A percentile compares a stretch with the other conserved stretches of the same genome.
These are phyloP conservation scores for Andricus curvator DNA, from an alignment of 2,888 invertebrate genomes.

Conservation along the genomic window DNA sequence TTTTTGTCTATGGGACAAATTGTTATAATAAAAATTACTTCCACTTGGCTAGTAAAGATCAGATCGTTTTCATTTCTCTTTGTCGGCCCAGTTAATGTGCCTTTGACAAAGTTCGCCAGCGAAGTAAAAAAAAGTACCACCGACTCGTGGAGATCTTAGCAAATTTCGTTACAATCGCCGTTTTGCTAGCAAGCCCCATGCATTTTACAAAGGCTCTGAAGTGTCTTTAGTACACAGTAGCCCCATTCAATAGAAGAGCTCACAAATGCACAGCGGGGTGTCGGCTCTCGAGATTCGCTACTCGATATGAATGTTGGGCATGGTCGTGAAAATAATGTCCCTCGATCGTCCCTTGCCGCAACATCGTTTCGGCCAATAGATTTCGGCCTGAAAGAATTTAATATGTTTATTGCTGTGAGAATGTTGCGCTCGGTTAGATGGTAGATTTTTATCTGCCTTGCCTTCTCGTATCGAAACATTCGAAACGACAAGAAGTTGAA, in stretches of 20 bases:
- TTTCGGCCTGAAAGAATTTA: constrained; percentile 61
- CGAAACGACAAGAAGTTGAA: constrained; percentile 27
- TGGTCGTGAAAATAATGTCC: constrained; percentile 65
- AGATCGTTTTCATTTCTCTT: constrained; percentile 33
- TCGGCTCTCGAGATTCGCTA: constrained; percentile 73
- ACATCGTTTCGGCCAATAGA: constrained; percentile 61
- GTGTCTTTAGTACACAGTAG: constrained; percentile 73
- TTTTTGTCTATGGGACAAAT: neutral
- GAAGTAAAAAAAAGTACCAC: constrained; percentile 24
- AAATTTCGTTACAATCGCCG: constrained; percentile 67
- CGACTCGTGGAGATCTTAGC: constrained; percentile 48
- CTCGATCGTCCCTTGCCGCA: constrained; percentile 48
- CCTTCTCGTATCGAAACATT: constrained; percentile 38
- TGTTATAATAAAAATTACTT: constrained; percentile 14
- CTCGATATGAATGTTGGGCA: constrained; percentile 70
- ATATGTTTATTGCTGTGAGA: constrained; percentile 77
- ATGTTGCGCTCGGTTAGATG: constrained; percentile 65
- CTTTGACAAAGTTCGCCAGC: constrained; percentile 25
- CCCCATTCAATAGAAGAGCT: constrained; percentile 68
- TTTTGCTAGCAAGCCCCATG: constrained; percentile 56
- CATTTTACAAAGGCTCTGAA: constrained; percentile 69
- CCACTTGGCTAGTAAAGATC: constrained; percentile 13
- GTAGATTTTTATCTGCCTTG: constrained; percentile 67
- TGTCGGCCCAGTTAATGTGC: constrained; percentile 18
- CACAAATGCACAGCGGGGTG: constrained; percentile 77